A percentile compares a stretch with the other conserved stretches of the same genome.
phyloP scores from a whole-genome alignment of 2,888 invertebrate genomes.

The Nephrotoma flavescens region DNA sequence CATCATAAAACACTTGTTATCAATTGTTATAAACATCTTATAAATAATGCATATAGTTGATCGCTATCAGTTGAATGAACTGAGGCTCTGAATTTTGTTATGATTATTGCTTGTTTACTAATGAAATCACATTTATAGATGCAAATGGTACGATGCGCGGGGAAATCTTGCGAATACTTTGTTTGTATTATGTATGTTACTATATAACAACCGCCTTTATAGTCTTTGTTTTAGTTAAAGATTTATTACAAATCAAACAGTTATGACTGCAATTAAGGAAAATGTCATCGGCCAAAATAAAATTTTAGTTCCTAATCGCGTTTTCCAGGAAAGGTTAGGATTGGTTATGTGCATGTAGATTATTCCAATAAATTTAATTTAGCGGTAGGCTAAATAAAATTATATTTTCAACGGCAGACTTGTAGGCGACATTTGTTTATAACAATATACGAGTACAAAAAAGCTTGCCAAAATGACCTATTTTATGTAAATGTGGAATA shows the following conservation, averaged over 20 bases:
- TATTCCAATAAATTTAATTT: too few relatives aligned
- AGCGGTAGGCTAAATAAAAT: not conserved
- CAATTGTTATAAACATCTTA: not conserved
- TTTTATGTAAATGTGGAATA: not conserved
- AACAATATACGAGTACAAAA: not conserved
- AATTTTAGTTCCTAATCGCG: not conserved
- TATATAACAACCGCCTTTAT: not conserved
- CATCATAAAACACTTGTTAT: not conserved
- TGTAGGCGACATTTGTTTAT: not conserved
- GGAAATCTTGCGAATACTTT: not conserved
- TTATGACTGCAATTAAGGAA: not conserved
- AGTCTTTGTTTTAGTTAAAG: not conserved
- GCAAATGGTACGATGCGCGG: not conserved
- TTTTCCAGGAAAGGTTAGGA: too few relatives aligned
- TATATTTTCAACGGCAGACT: not conserved
- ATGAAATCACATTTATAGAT: not conserved
- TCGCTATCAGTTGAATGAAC: not conserved
- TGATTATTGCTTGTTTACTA: not conserved
- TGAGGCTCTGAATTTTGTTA: not conserved
- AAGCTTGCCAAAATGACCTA: not conserved
- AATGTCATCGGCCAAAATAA: not conserved
- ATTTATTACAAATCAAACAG: too few relatives aligned
- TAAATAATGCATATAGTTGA: not conserved
- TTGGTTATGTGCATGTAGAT: too few relatives aligned
- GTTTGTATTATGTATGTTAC: not conserved